Base-by-base conservation (phyloP, 2,797 vertebrate genomes). In the Betta splendens region DNA sequence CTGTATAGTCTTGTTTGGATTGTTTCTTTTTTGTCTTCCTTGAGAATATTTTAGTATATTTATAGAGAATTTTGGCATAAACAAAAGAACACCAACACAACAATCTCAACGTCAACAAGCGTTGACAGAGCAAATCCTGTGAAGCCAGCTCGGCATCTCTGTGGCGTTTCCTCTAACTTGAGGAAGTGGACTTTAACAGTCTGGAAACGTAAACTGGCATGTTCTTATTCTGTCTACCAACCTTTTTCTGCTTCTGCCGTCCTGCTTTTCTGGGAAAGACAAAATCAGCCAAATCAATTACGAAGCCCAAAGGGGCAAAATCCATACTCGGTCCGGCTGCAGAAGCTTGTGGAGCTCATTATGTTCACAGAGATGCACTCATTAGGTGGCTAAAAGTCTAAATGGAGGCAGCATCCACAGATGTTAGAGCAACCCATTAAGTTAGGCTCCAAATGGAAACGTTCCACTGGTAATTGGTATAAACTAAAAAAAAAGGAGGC, bases 381-480 rank as follows among this genome's bases (percentile, higher is more conserved):
- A 75, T 81, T 84, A 31, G 61, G n/a, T 54, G 25, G 29, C 52
- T 77, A 69, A 46, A 54, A 47, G 64, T 26, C 59, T 65, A 71
- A 86, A 85, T 77, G 62, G 79, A 74, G 36, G 53, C 39, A 44
- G 46, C 28, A 48, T 51, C 36, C 23, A 87, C 85, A 32, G 70
- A 68, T 79, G 81, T 77, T 54, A 57, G 54, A 59, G 18, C 52
- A 62, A 50, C 40, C 81, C 80, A 86, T 87, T 87, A 65, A 32
- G 66, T 71, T 48, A 37, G 65, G 68, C 47, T 7, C 28, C 11
- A 64, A 87, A 85, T 78, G 69, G 80, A 75, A 76, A 78, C 42
- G 64, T 71, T 75, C 80, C 42, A 40, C 49, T 67, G 66, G 38
- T 81, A 75, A 83, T 77, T 72, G 64, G 48, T 31, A 7, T 15